Base-by-base conservation (phyloP, 2,113 vertebrate genomes). In the Dolichallabes microphthalmus region DNA sequence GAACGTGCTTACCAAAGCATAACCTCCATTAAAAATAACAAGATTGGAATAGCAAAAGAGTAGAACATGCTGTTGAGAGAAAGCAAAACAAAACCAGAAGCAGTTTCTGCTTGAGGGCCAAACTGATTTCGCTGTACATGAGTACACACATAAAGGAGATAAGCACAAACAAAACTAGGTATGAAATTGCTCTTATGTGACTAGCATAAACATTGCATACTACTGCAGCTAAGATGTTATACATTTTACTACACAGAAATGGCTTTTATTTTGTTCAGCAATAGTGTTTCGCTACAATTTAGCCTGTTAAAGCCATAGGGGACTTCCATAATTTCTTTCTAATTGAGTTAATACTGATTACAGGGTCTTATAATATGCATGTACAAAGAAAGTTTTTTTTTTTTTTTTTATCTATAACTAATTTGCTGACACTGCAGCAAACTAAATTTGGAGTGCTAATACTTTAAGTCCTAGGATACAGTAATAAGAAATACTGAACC, bases 1-100 rank as follows among this genome's bases (percentile, higher is more conserved):
- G 52, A 35, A 85, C 89, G 86, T 78, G 84, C 82, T 84, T 84
- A 85, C 81, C 82, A 87, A 88, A 90, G 85, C 84, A 86, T 88
- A 88, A 89, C 87, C 84, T 86, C 78, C 89, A 91, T 91, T 91
- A 91, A 92, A 91, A 92, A 88, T 88, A 88, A 88, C 82, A 90
- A 80, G 88, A 90, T 86, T 87, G 85, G 90, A 92, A 91, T 90
- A 91, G 90, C 80, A 91, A 78, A 78, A 69, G 32, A 71, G 81
- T 82, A 90, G 80, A 85, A 80, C 76, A 84, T 83, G 61, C 88
- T 80, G 82, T 77, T 68, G 22, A 45, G 82, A 69, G 84, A 69
- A 27, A n/a, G 13, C 35, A 19, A 22, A 12, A 76, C 55, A 76
- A 60, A 79, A 17, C 2, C 74, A 86, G 61, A 80, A 85, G 85